Evolutionary conservation across 1,140 invertebrate genomes (phyloP), one percentile per base, ranked within the genome.

Genomic region (Hyposmocoma kahamanoa): DNA sequence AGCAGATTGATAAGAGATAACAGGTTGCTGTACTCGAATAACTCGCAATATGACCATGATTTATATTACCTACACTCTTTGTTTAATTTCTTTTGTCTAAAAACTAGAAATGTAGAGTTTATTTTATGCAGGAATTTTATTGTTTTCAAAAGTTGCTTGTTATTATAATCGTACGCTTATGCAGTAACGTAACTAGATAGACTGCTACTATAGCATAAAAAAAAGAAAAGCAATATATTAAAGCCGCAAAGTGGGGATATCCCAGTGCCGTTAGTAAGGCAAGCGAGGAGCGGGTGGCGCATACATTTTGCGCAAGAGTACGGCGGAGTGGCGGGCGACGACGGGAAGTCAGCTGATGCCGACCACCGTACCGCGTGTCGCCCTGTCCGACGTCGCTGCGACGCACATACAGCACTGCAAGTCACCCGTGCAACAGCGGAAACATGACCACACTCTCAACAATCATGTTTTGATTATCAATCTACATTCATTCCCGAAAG

Each of bases 1-100:
- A 81, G 72, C 71, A 79, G 67, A 68, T 80, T 83, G 79, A 83
- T 84, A 83, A 83, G 60, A 78, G 81, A 84, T 84, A 84, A 75
- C 70, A 58, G 50, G 38, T 41, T 41, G 38, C 17, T 34, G 24
- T 26, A 11, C 24, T 26, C 24, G n/a, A n/a, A n/a, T n/a, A n/a
- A n/a, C n/a, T n/a, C n/a, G n/a, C n/a, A n/a, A n/a, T n/a, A n/a
- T n/a, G n/a, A n/a, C n/a, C n/a, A n/a, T n/a, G n/a, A n/a, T n/a
- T n/a, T n/a, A n/a, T n/a, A n/a, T n/a, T n/a, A n/a, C n/a, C n/a
- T n/a, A n/a, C n/a, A n/a, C n/a, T n/a, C n/a, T n/a, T n/a, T n/a
- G n/a, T n/a, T n/a, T n/a, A n/a, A n/a, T n/a, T n/a, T n/a, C n/a
- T n/a, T n/a, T n/a, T n/a, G n/a, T n/a, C n/a, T n/a, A n/a, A n/a